Base-by-base conservation (phyloP, 1,140 invertebrate genomes). In the Drosophila nannoptera region DNA sequence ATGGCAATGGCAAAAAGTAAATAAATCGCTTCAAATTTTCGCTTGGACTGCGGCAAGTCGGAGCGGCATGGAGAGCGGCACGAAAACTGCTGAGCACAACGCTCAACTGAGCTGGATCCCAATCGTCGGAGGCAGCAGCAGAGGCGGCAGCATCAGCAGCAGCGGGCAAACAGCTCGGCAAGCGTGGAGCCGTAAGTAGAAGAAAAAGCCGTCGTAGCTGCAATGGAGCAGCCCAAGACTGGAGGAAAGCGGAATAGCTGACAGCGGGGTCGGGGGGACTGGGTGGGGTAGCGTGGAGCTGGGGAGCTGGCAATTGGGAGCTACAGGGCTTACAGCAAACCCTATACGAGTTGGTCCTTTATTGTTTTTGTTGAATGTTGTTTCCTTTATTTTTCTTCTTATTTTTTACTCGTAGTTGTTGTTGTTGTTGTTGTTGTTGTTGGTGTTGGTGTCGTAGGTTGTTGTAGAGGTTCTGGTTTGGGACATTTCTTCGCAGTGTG, bases 21-120 rank as follows among this genome's bases (percentile, higher is more conserved):
- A 83, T 83, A 83, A 83, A 83, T 83, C 80, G 80, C 76, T 84
- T 83, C 80, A 83, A 83, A 83, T 83, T 83, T 83, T 83, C 80
- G 80, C 81, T 80, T 80, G 81, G 80, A 75, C 86, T 83, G 76
- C 69, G 72, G 22, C 22, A 22, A 72, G 64, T 62, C 63, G 29
- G 61, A 22, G 22, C 22, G 22, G 22, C 22, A 3, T 3, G 22
- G 71, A 76, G 69, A 69, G 68, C 52, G 61, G 46, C 22, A 49
- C 59, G 53, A 84, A 83, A 83, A 80, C 81, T 83, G 81, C 80
- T 83, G 80, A 83, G 81, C 80, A 73, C 76, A 69, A 80, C 66
- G 58, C 72, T 69, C 58, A 65, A 54, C 55, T 49, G 42, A 32
- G 49, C 65, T 63, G 54, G 68, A 58, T 61, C 46, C 48, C 29